A percentile compares a stretch with the other conserved stretches of the same genome.
phyloP scores from a whole-genome alignment of 2,797 vertebrate species.

The Odontamblyopus lacepedii region DNA sequence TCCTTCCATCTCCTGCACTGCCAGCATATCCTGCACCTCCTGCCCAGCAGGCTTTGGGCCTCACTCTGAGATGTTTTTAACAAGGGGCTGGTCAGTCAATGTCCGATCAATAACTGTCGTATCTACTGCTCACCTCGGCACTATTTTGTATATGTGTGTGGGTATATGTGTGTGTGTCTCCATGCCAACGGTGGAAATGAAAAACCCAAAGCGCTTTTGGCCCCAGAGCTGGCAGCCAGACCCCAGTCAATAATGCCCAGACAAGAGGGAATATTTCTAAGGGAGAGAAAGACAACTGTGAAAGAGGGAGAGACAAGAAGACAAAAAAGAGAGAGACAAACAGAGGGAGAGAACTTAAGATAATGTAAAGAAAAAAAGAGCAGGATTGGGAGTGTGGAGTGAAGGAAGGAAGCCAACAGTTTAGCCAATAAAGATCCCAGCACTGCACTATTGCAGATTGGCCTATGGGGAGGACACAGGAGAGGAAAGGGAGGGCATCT shows the following conservation, averaged over 20 bases:
- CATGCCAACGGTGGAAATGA: constrained; percentile 58
- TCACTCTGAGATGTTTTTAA: constrained; percentile 71
- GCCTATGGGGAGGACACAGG: constrained; percentile 16
- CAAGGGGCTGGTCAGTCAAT: constrained; percentile 73
- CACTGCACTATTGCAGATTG: constrained; percentile 66
- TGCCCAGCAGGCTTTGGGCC: constrained; percentile 40
- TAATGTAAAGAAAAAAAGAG: no score
- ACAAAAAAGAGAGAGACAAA: neutral
- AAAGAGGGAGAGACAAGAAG: neutral
- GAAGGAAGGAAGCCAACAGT: constrained; percentile 38
- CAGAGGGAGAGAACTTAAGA: no score
- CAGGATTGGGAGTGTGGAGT: neutral
- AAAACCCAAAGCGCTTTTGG: constrained; percentile 42
- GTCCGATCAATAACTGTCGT: constrained; percentile 70
- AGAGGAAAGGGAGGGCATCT: no score
- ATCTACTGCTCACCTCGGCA: constrained; percentile 6
- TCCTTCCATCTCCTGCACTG: no score
- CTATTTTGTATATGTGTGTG: neutral
- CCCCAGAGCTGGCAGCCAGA: constrained; percentile 43
- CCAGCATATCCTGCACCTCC: no score
- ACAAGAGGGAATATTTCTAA: constrained; percentile 61
- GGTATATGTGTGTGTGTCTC: neutral
- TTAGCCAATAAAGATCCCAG: constrained; percentile 67
- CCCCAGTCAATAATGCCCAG: constrained; percentile 60
- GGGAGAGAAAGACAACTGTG: no score